Conservation (phyloP, 2,888 invertebrate genomes). For the Diadegma fenestrale region DNA sequence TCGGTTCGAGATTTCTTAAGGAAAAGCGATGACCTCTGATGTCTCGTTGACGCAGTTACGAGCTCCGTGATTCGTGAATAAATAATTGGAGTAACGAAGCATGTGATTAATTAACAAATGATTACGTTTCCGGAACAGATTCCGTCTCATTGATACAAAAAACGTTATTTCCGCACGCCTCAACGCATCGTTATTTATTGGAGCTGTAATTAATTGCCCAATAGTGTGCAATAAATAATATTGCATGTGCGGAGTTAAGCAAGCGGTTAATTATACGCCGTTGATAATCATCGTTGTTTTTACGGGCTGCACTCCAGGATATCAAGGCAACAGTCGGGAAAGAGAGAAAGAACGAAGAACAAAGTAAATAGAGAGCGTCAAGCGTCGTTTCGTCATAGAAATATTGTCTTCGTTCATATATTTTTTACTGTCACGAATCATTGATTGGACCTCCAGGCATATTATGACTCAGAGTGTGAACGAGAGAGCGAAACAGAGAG, state of each 20-base stretch:
- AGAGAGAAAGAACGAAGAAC: neutral
- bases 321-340: neutral
- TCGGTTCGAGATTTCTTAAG: neutral
- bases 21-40: neutral
- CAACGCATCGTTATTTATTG: neutral
- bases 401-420: constrained; percentile 19
- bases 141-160: neutral
- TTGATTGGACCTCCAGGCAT: constrained; percentile 62
- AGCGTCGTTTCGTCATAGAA: constrained; percentile 1
- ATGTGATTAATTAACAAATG: neutral
- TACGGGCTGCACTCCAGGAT: neutral
- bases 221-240: neutral
- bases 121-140: neutral
- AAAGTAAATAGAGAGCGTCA: neutral
- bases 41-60: neutral
- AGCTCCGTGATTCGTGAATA: neutral
- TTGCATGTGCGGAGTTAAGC: neutral
- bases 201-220: neutral
- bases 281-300: neutral
- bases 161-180: neutral
- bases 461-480: neutral
- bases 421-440: constrained; percentile 54
- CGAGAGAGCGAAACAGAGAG: constrained; percentile 3
- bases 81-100: neutral
- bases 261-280: neutral